Conservation (phyloP, 2,888 invertebrate genomes). For the Quadroppia sp. region DNA sequence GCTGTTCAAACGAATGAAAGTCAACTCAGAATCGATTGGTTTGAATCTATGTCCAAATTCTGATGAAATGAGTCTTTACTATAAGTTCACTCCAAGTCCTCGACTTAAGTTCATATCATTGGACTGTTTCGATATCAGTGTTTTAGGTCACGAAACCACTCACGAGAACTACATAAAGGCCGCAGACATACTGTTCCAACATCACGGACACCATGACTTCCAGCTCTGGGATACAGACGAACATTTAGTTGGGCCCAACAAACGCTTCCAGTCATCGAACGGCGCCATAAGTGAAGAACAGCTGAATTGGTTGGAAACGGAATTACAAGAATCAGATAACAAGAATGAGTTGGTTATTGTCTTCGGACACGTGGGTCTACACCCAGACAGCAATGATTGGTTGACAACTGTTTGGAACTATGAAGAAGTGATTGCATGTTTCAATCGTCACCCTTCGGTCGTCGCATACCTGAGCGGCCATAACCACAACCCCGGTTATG, state of each 20-base stretch:
- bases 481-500: slow-evolving; percentile 51
- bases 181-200: slow-evolving; percentile 47
- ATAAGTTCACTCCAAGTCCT: slow-evolving; percentile 50
- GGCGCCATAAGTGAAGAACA: slow-evolving; percentile 53
- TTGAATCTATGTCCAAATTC: slow-evolving; percentile 9
- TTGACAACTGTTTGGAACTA: slow-evolving; percentile 53
- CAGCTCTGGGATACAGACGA: slow-evolving; percentile 49
- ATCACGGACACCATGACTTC: slow-evolving; percentile 51
- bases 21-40: slow-evolving; percentile 37
- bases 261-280: slow-evolving; percentile 52
- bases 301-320: slow-evolving; percentile 51
- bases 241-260: slow-evolving; percentile 49
- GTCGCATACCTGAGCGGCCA: slow-evolving; percentile 53
- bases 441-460: slow-evolving; percentile 51
- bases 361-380: slow-evolving; percentile 52
- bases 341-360: slow-evolving; percentile 52
- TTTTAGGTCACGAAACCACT: slow-evolving; percentile 50
- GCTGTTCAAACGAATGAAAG: slow-evolving; percentile 37
- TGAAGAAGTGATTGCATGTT: slow-evolving; percentile 50
- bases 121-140: slow-evolving; percentile 53
- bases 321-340: slow-evolving; percentile 50
- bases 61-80: slow-evolving; percentile 49
- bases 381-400: slow-evolving; percentile 47
- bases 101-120: slow-evolving; percentile 51
- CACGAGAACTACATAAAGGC: slow-evolving; percentile 50